A percentile compares a stretch with the other conserved stretches of the same genome.
Evolutionary conservation across 2,888 invertebrate species (phyloP).

Genomic region (Adineta ricciae): DNA sequence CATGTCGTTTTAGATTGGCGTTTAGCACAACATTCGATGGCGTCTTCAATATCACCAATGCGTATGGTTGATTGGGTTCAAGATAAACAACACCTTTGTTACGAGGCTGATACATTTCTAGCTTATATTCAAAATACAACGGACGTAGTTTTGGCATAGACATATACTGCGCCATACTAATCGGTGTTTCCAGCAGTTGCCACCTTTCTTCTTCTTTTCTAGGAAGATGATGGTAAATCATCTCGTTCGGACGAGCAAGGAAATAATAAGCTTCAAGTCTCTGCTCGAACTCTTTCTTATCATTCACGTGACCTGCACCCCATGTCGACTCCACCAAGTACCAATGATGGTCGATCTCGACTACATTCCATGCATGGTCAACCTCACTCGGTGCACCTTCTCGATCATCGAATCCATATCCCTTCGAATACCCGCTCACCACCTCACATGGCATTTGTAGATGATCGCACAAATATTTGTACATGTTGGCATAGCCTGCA

Average conservation of each 20-base stretch:
- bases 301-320: constrained; percentile 7
- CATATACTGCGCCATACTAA: not conserved
- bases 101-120: not conserved
- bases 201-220: not conserved
- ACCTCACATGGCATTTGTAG: constrained; percentile 14
- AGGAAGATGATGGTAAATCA: constrained; percentile 22
- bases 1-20: not conserved
- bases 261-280: constrained; percentile 22
- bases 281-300: constrained; percentile 17
- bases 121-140: not conserved
- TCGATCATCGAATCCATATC: no score
- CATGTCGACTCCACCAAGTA: constrained; percentile 25
- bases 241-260: constrained; percentile 6
- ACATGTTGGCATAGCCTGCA: constrained; percentile 6
- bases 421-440: constrained; percentile 1
- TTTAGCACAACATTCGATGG: not conserved
- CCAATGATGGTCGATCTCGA: constrained; percentile 25
- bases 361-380: constrained; percentile 30
- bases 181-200: not conserved
- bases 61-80: not conserved
- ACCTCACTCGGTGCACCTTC: no score
- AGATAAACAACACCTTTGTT: not conserved
- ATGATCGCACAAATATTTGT: not conserved
- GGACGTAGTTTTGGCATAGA: not conserved
- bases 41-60: not conserved